Evolutionary conservation across 2,113 vertebrate species (phyloP), one percentile per base, ranked within the genome.

Genomic region (Paradisaea rubra): DNA sequence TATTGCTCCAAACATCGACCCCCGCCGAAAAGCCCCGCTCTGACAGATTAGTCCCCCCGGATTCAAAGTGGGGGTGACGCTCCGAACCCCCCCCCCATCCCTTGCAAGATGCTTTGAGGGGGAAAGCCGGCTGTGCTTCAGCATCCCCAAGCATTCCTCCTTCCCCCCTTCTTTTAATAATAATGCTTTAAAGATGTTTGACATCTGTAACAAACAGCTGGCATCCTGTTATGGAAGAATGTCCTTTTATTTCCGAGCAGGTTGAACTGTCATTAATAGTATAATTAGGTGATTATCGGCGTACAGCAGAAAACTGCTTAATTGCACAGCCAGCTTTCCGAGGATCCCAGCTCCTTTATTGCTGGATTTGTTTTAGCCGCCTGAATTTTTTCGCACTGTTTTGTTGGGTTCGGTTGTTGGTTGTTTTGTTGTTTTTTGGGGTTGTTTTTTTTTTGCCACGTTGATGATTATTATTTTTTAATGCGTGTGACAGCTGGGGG

Each of bases 251-350:
- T 97, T 98, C 97, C 37, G 92, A 98, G 97, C 98, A 98, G 98
- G 98, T 98, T 98, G 98, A 98, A 98, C 98, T 98, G 98, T 98
- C 98, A 98, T 98, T 98, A 98, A 98, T 98, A 98, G 98, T 98
- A 98, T 98, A 98, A 98, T 98, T 98, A 98, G 98, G 98, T 98
- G 98, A 98, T 98, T 98, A 98, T 98, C 97, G 96, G 96, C 94
- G 93, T 98, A 97, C 96, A 97, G 97, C 98, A 98, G 98, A 98
- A 98, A 98, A 98, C 97, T 96, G 97, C 97, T 98, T 98, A 98
- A 98, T 98, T 98, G 98, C 98, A 96, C 96, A 97, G 98, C 93
- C 95, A 80, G 97, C 96, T 97, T 96, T 96, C 91, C 85, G 91
- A 95, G 96, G 96, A 96, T 96, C 96, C 96, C 84, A 52, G 86